Evolutionary conservation across 2,888 invertebrate genomes (phyloP), one percentile per base, ranked within the genome.

Genomic region (Lacanobia oleracea): DNA sequence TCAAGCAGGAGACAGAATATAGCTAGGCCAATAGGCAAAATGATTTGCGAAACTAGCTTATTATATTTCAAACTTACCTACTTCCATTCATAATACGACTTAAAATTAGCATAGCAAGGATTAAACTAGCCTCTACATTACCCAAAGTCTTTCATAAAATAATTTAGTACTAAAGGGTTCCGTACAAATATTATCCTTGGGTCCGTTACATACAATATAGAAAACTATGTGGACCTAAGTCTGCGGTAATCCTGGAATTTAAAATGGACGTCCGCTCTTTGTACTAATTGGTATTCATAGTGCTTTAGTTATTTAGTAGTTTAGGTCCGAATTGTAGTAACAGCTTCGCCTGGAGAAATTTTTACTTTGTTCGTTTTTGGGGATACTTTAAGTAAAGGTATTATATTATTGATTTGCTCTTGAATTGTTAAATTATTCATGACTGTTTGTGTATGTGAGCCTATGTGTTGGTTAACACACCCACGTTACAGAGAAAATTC

Each of bases 251-350:
- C 43, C 56, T 40, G 27, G 53, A 67, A 67, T 67, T 9, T 40
- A 65, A 76, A 70, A 76, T 76, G 62, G 27, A 40, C 7, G 23
- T 10, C 23, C 10, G 53, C 51, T 65, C 59, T 76, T 54, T 80
- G 53, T 56, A 37, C 37, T 64, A 61, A 45, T 37, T 56, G 2
- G 21, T 16, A 33, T 68, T 54, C 18, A 67, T 59, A n/a, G 45
- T 23, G 63, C 2, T 64, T 79, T 56, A 61, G 16, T 40, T 61
- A 54, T 43, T 33, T 48, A 37, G n/a, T 45, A 14, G 12, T 51
- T 40, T 10, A 12, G 54, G 16, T 50, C 12, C 1, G 6, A 62
- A 59, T 67, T 66, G 61, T 10, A 23, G 53, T 0, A 7, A 43
- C 4, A 33, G 33, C 23, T 65, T 65, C 16, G 23, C n/a, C 5